Conservation (phyloP, 2,113 vertebrate species). For the Acrocephalus kingi region DNA sequence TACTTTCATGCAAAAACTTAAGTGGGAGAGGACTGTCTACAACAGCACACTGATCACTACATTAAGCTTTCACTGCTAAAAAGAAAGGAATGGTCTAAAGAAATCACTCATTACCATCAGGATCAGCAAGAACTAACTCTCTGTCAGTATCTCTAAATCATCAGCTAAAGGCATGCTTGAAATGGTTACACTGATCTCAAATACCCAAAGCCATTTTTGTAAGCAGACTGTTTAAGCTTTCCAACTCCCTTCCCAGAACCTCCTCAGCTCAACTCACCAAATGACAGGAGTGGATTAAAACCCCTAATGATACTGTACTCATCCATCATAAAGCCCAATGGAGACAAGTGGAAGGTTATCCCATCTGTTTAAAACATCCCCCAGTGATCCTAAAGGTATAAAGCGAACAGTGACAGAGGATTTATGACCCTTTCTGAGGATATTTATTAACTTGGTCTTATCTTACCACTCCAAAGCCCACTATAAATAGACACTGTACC, state of each 20-base stretch:
- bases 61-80: neutral
- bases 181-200: neutral
- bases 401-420: constrained; percentile 1
- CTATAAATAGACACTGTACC: constrained; percentile 71
- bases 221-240: neutral
- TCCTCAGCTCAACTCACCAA: neutral
- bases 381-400: neutral
- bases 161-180: neutral
- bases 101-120: neutral
- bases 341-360: neutral
- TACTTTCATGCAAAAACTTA: neutral
- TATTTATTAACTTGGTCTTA: constrained; percentile 43
- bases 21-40: neutral
- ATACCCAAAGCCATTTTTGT: neutral
- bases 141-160: neutral
- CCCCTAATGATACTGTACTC: neutral
- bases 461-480: neutral
- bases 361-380: neutral
- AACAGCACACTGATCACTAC: neutral
- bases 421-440: constrained; percentile 27
- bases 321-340: neutral
- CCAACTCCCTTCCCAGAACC: neutral
- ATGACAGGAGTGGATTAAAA: neutral
- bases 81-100: neutral
- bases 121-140: neutral